Percentiles rank a stretch among this genome's conserved stretches.
These are phyloP conservation scores for Petrocephalus sullivani DNA, from an alignment of 2,797 vertebrate species.

Conservation along the genomic window DNA sequence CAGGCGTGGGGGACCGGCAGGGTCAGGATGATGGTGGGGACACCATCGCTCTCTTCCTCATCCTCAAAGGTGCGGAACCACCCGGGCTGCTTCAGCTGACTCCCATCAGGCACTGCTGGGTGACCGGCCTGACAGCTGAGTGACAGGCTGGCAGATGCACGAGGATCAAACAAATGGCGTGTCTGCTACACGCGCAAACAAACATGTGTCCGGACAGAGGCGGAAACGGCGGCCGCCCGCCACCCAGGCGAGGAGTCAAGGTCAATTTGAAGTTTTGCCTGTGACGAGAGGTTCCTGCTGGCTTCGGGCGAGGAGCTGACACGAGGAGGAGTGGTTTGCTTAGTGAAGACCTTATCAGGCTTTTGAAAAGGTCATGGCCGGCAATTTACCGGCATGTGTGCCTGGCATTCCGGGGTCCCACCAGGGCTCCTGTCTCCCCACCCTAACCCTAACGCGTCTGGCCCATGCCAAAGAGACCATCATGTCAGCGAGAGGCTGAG, in stretches of 20 bases:
- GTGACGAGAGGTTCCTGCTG: not conserved
- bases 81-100: not conserved
- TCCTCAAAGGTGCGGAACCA: not conserved
- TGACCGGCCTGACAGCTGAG: not conserved
- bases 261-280: not conserved
- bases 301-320: not conserved
- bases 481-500: not conserved
- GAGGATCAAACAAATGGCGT: not conserved
- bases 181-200: not conserved
- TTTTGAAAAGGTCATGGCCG: constrained; percentile 30
- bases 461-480: not conserved
- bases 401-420: not conserved
- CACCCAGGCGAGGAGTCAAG: not conserved
- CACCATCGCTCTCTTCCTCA: not conserved
- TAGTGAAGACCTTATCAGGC: constrained; percentile 23
- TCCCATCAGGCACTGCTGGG: not conserved
- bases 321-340: constrained; percentile 27
- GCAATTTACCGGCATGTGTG: constrained; percentile 20
- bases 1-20: not conserved
- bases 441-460: not conserved
- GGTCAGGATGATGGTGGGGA: not conserved
- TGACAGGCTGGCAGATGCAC: not conserved
- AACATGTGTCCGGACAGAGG: not conserved
- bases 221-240: not conserved
- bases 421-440: not conserved